Evolutionary conservation across 2,888 invertebrate species (phyloP).

Genomic region (Linnaemya tessellans): DNA sequence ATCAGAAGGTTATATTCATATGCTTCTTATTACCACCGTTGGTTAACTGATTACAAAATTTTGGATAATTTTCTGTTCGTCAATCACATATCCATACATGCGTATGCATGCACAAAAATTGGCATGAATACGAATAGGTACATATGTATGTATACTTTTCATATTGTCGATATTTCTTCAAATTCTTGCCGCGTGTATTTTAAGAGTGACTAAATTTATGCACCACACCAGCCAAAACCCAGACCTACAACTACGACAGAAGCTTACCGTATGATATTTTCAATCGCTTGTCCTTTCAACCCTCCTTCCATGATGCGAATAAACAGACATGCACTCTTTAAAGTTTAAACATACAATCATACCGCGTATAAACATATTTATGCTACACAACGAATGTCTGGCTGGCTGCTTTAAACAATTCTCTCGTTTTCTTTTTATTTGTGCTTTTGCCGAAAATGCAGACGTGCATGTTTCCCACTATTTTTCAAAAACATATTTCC

Average conservation of each 20-base stretch:
- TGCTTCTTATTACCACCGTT: slow-evolving; percentile 49
- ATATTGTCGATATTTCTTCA: slow-evolving; percentile 1
- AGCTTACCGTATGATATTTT: slow-evolving; percentile 56
- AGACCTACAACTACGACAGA: slow-evolving; percentile 58
- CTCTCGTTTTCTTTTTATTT: slow-evolving; percentile 53
- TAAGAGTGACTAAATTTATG: slow-evolving; percentile 52
- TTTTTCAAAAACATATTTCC: slow-evolving; percentile 7
- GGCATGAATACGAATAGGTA: neutral
- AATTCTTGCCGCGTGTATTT: slow-evolving; percentile 32
- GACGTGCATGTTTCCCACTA: slow-evolving; percentile 39
- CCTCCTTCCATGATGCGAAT: slow-evolving; percentile 34
- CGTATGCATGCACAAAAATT: neutral
- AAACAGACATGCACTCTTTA: slow-evolving; percentile 27
- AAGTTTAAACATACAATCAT: slow-evolving; percentile 1
- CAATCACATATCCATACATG: no score
- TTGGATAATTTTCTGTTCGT: slow-evolving; percentile 10
- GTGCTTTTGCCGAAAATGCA: slow-evolving; percentile 61
- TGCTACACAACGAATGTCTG: slow-evolving; percentile 39
- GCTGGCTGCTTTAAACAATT: slow-evolving; percentile 51
- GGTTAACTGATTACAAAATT: slow-evolving; percentile 19
- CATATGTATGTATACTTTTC: neutral
- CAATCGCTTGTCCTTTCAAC: slow-evolving; percentile 54
- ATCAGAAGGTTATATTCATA: slow-evolving; percentile 61
- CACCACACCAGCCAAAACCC: slow-evolving; percentile 49
- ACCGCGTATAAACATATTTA: slow-evolving; percentile 6